These are phyloP conservation scores for Yasuhikotakia modesta DNA, from an alignment of 2,797 vertebrate species.

Conservation along the genomic window DNA sequence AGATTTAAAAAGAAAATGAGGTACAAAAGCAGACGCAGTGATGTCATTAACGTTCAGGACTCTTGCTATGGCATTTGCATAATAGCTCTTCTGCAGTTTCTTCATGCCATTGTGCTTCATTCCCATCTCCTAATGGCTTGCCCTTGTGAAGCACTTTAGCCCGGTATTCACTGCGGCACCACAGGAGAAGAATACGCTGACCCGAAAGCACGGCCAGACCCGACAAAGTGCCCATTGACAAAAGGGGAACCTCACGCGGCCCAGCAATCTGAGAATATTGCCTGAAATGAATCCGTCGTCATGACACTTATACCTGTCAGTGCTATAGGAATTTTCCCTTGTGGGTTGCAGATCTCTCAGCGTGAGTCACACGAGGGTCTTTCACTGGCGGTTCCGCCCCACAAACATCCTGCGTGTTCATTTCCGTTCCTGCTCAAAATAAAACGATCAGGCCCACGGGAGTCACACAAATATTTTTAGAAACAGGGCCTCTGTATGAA, in stretches of 20 bases:
- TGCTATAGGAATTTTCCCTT: constrained; percentile 55
- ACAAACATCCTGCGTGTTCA: constrained; percentile 31
- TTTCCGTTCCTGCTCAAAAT: constrained; percentile 40
- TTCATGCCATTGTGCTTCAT: constrained; percentile 19
- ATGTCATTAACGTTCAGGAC: constrained; percentile 13
- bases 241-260: constrained; percentile 41
- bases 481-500: constrained; percentile 8
- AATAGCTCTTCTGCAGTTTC: constrained; percentile 36
- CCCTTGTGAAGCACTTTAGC: constrained; percentile 32
- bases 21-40: constrained; percentile 1
- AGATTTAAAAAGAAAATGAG: not conserved
- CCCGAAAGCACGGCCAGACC: constrained; percentile 44
- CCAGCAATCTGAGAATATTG: constrained; percentile 57
- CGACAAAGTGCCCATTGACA: constrained; percentile 66
- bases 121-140: constrained; percentile 12
- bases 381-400: constrained; percentile 31
- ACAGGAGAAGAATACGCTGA: constrained; percentile 56
- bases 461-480: constrained; percentile 46
- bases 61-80: constrained; percentile 24
- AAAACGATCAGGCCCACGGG: constrained; percentile 26
- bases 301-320: constrained; percentile 69
- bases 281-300: constrained; percentile 70
- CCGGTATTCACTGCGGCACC: constrained; percentile 50
- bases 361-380: constrained; percentile 31
- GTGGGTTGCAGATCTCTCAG: constrained; percentile 42